Percentiles rank a stretch among this genome's conserved stretches.
phyloP scores from a whole-genome alignment of 2,888 invertebrate genomes.

The Charanyca ferruginea region DNA sequence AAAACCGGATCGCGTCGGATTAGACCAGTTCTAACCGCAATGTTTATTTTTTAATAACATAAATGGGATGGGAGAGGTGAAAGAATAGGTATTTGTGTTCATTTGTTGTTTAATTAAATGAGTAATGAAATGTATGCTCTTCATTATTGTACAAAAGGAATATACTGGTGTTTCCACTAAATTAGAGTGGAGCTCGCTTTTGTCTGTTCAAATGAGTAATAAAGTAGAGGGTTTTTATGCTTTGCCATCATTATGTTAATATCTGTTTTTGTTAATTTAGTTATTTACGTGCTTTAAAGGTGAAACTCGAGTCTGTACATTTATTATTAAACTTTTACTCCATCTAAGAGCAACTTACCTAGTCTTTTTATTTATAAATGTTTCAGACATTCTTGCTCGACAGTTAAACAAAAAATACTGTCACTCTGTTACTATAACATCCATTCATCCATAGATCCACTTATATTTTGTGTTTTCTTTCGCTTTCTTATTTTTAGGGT shows the following conservation, averaged over 20 bases:
- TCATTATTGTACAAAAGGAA: slow-evolving; percentile 17
- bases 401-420: no score
- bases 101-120: slow-evolving; percentile 22
- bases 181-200: slow-evolving; percentile 24
- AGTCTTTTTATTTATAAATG: background rate
- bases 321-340: background rate
- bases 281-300: slow-evolving; percentile 1
- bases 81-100: slow-evolving; percentile 36
- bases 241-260: slow-evolving; percentile 16
- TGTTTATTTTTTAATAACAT: slow-evolving; percentile 67
- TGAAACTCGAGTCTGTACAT: background rate
- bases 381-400: no score
- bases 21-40: slow-evolving; percentile 67
- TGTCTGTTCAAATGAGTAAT: slow-evolving; percentile 28
- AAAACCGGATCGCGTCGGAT: slow-evolving; percentile 66
- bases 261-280: slow-evolving; percentile 23
- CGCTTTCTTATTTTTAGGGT: no score
- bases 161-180: slow-evolving; percentile 29
- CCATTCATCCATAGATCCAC: no score
- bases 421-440: no score
- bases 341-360: background rate
- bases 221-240: slow-evolving; percentile 28
- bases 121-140: slow-evolving; percentile 32
- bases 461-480: no score
- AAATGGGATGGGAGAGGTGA: slow-evolving; percentile 53